Evolutionary conservation across 1,140 invertebrate species (phyloP), one percentile per base, ranked within the genome.

Genomic region (Gryon sp.): DNA sequence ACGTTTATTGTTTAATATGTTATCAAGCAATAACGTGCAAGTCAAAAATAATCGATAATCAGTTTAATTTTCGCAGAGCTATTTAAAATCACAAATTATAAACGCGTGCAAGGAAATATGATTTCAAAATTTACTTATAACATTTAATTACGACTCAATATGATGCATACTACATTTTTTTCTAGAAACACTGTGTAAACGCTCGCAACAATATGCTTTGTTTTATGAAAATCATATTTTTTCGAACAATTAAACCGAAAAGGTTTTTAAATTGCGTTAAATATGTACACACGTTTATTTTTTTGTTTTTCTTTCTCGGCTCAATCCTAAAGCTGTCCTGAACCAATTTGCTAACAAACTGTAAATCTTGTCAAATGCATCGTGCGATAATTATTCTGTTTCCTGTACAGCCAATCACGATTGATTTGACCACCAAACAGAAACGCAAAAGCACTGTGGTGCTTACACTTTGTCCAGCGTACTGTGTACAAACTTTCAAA

Each of bases 351-450:
- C 50, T 65, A 76, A 69, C 73, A 69, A 69, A 76, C 57, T 69
- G 62, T 69, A 66, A 66, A 73, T 60, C 62, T 77, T 70, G 75
- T 48, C 48, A 45, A 68, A 72, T 34, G 48, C 46, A 65, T 77
- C 73, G 78, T 79, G 78, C 76, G 83, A 85, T 84, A 82, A 86
- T 86, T 85, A 86, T 84, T 82, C 80, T 78, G 83, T 85, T 83
- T 83, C 79, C 83, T 78, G 81, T 82, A 80, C 63, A 73, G 76
- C 80, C 81, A 85, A 86, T 84, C 84, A 85, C 80, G 78, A 81
- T 69, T 81, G 79, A 82, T 84, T 85, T 81, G 80, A 86, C 83
- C 83, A 79, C 83, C 83, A 86, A 86, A 86, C 83, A 85, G 80
- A 75, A 63, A 50, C 12, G 40, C 26, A 48, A 76, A 63, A 76